A percentile compares a stretch with the other conserved stretches of the same genome.
Conservation (phyloP, 2,888 invertebrate genomes). For the Diabrotica balteata region DNA sequence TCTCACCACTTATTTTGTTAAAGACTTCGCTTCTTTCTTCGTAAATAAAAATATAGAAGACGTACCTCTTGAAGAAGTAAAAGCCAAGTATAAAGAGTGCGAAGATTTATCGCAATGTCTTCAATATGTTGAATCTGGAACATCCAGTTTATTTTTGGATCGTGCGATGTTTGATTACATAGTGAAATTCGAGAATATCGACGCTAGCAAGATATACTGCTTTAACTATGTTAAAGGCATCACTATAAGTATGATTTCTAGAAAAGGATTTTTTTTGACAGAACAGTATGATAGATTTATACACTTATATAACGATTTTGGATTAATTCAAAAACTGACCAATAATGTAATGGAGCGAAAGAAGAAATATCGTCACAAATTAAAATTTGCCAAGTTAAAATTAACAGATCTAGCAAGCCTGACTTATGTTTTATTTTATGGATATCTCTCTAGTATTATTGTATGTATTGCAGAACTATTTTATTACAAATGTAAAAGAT, state of each 20-base stretch:
- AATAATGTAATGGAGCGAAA: neutral
- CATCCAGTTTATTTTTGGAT: neutral
- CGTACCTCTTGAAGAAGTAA: neutral
- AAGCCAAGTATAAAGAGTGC: neutral
- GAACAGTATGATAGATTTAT: neutral
- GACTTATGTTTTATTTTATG: neutral
- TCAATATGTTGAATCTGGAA: neutral
- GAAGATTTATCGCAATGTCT: neutral
- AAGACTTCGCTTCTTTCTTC: neutral
- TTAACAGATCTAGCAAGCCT: neutral
- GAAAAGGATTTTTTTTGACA: neutral
- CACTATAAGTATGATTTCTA: neutral
- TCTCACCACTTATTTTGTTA: neutral
- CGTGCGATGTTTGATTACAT: neutral
- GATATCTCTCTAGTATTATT: neutral
- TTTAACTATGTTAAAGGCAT: neutral
- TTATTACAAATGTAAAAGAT: neutral
- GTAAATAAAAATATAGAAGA: neutral
- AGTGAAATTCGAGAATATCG: neutral
- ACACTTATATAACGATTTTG: neutral
- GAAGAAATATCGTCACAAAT: neutral
- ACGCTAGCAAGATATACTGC: neutral
- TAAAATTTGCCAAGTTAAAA: neutral
- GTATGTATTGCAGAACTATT: neutral
- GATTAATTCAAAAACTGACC: neutral